Base-by-base conservation (phyloP, 23 tunicate genomes). In the Phallusia fumigata region DNA sequence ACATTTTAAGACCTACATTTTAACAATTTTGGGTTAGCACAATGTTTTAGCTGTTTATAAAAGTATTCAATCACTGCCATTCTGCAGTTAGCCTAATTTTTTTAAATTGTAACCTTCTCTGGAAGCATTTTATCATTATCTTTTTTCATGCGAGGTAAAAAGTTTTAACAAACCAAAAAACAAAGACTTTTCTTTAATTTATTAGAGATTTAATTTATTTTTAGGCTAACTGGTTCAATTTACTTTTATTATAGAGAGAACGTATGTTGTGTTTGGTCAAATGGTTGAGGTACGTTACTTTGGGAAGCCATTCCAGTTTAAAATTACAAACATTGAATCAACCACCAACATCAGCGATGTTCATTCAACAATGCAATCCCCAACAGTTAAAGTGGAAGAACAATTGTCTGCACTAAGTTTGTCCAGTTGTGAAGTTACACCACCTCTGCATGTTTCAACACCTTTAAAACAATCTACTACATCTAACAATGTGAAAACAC, bases 261-360 rank as follows among this genome's bases (percentile, higher is more conserved):
- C 84, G 32, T 91, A 91, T 74, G 49, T 91, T 52, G 44, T 91
- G 18, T 31, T 0, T 28, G 78, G 78, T 31, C 96, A 91, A 53
- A 0, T 47, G 0, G 47, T 86, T 0, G 34, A 65, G 0, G 65
- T 86, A 0, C 34, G n/a, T 15, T 91, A 91, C 69, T 91, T 91
- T 79, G 96, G 96, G 21, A 91, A 91, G 45, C 47, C 58, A 30
- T 78, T 86, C 33, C 52, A 0, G 13, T 83, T 91, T 35, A 36
- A 79, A 65, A 49, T 86, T 3, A 77, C 35, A 18, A 53, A 19
- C 30, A 19, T 22, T 35, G 30, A 40, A 16, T 19, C 44, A 5
- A 10, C 35, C 5, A 28, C 40, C 33, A 3, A 5, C 30, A 5
- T 19, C 45, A 15, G 19, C 78, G 10, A 33, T 28, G 13, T 15